Evolutionary conservation across 2,113 vertebrate genomes (phyloP), one percentile per base, ranked within the genome.

Genomic region (Siniperca knerii): DNA sequence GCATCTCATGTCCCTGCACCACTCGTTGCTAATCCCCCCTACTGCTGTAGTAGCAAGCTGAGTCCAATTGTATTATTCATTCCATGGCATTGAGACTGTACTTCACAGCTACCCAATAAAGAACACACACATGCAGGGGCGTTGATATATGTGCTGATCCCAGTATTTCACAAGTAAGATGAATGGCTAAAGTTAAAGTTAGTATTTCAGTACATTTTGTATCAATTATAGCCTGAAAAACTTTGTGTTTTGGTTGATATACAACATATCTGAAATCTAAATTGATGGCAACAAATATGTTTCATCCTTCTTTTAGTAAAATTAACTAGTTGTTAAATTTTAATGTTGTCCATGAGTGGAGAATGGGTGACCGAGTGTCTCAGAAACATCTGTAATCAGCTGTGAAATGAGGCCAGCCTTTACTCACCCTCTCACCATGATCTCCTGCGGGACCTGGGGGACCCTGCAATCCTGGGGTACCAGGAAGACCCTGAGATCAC

Each of bases 341-440:
- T 29, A 33, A 72, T 20, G 1, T 71, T 65, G 25, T 77, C 13
- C 8, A 70, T 8, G 18, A 77, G 44, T 15, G 64, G 13, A 48
- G 68, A 73, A 81, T 54, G n/a, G 3, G 44, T 48, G 52, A 33
- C 50, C 60, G 35, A 72, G 37, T 25, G 68, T 71, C 54, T 74
- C 1, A 73, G n/a, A 70, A 61, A 85, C 74, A 87, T 81, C 57
- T 88, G 69, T 79, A 79, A 77, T 74, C 40, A 55, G 40, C 66
- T 48, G 20, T 77, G 55, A 84, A 82, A 81, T 55, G 42, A 75
- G 15, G 62, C 57, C 68, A 62, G 57, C 25, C 62, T 71, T 77
- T 12, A 95, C 98, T 99, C 95, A 99, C 98, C 96, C 97, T 98
- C 67, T 98, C 97, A 50, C 98, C 98, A 62, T 95, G 96, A 92